Evolutionary conservation across 2,888 invertebrate species (phyloP).

Genomic region (Philonicus albiceps): DNA sequence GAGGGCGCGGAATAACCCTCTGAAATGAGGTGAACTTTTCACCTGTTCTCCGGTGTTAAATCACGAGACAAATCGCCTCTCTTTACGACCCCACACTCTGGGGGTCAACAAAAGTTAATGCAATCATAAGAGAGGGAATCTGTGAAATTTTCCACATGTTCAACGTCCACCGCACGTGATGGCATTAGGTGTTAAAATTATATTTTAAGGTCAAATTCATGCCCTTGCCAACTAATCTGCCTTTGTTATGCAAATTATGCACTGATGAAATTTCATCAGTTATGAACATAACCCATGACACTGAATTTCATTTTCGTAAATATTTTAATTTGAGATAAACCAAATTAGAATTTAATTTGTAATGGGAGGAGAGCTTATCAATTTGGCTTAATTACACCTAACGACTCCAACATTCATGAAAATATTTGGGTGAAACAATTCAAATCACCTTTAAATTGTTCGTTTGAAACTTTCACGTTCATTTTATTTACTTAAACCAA

Average conservation of each 20-base stretch:
- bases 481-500: neutral
- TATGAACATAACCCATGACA: neutral
- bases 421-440: neutral
- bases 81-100: neutral
- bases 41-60: neutral
- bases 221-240: neutral
- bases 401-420: neutral
- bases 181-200: neutral
- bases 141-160: neutral
- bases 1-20: neutral
- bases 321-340: neutral
- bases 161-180: neutral
- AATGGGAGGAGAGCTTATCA: neutral
- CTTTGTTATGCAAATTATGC: neutral
- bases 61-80: neutral
- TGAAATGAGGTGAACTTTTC: neutral
- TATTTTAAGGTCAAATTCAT: neutral
- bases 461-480: neutral
- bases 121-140: neutral
- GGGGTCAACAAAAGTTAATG: neutral
- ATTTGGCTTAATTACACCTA: neutral
- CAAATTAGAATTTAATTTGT: neutral
- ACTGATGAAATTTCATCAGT: neutral
- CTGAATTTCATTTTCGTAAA: neutral
- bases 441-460: neutral